Conservation (phyloP, 2,888 invertebrate genomes). For the Esperia sulphurella region DNA sequence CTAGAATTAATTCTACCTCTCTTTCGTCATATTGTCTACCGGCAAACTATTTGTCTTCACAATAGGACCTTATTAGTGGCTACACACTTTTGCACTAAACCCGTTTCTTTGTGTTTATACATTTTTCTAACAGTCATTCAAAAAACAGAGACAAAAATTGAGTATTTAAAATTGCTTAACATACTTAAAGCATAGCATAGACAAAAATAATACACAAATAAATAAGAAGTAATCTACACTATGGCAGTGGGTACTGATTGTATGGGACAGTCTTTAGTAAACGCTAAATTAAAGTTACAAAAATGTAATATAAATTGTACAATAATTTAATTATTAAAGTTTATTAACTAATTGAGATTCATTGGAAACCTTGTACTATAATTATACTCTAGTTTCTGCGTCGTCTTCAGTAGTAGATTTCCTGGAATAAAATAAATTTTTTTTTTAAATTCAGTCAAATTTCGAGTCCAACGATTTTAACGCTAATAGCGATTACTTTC, state of each 20-base stretch:
- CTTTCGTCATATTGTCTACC: too few species aligned
- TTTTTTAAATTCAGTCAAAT: too few species aligned
- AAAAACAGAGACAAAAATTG: slow-evolving; percentile 17
- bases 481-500: too few species aligned
- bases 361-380: slow-evolving; percentile 75
- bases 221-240: slow-evolving; percentile 42
- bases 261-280: slow-evolving; percentile 54
- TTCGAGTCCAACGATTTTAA: too few species aligned
- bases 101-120: slow-evolving; percentile 7
- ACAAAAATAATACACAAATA: slow-evolving; percentile 31
- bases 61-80: background rate
- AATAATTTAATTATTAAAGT: slow-evolving; percentile 35
- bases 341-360: slow-evolving; percentile 71
- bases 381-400: slow-evolving; percentile 71
- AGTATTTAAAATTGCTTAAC: slow-evolving; percentile 21
- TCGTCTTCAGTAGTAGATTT: slow-evolving; percentile 80
- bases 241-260: slow-evolving; percentile 72
- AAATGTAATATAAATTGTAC: background rate
- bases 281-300: slow-evolving; percentile 16
- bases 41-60: too few species aligned
- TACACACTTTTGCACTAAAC: slow-evolving; percentile 16
- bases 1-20: too few species aligned
- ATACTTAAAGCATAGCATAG: slow-evolving; percentile 46
- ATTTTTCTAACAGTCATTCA: slow-evolving; percentile 6
- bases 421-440: slow-evolving; percentile 43